Base-by-base conservation (phyloP, 2,113 vertebrate species). In the Pipa parva region DNA sequence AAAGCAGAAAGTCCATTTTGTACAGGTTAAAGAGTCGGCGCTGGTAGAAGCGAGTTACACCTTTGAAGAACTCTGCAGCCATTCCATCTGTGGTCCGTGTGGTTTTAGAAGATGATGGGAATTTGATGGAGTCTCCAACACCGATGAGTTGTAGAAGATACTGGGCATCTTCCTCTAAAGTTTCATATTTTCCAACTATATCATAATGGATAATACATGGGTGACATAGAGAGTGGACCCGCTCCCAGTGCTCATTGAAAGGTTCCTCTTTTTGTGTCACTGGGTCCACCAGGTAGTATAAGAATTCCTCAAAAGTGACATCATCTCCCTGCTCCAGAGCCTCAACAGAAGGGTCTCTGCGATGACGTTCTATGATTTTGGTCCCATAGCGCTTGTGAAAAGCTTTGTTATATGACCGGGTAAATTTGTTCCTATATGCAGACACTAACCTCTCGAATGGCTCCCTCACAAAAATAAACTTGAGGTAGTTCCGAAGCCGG, bases 191-290 rank as follows among this genome's bases (percentile, higher is more conserved):
- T 46, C 97, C 95, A 75, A 98, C 90, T 37, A 97, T 86, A 0
- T 99, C 90, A 0, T 98, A 97, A 83, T 93, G 91, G 75, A 97
- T 83, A 50, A 91, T 88, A 78, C 95, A 98, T 8, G 95, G 95
- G 75, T 96, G 94, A 81, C 97, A 98, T 52, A 98, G 89, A 0
- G 92, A 92, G 61, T 94, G 92, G 4, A 92, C 91, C 0, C 92
- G 82, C 82, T 97, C 94, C 96, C 97, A 98, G 83, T 97, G 95
- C 76, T 97, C 95, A 0, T 97, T 97, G 82, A 97, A 94, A 25
- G 95, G 95, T 71, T 90, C 94, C 3, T 92, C 87, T 7, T 86
- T 81, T 78, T 92, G 93, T 0, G 96, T 95, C 59, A 83, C 89
- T 0, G 93, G 92, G 13, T 98, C 94, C 74, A 95, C 86, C 45